These are phyloP conservation scores for Bombus superbus DNA, from an alignment of 1,140 invertebrate genomes.

Conservation along the genomic window DNA sequence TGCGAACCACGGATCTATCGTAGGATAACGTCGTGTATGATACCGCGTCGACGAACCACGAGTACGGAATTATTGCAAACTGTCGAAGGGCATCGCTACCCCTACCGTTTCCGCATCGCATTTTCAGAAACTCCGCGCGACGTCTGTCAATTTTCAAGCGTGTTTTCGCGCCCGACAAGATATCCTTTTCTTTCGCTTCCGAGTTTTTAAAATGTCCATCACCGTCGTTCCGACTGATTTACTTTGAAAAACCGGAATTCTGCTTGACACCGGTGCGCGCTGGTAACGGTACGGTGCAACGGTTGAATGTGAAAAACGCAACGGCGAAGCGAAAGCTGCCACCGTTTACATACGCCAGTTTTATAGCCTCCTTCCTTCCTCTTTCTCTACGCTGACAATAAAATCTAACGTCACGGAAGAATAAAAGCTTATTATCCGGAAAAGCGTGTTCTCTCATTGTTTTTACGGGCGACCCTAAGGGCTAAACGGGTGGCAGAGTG, in stretches of 20 bases:
- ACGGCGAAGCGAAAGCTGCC: neutral
- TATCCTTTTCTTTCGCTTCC: constrained; percentile 17
- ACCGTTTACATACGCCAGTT: neutral
- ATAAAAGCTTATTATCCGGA: constrained; percentile 30
- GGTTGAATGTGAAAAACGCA: constrained; percentile 3
- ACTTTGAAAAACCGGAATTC: constrained; percentile 30
- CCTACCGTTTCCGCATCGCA: neutral
- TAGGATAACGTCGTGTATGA: neutral
- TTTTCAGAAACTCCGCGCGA: constrained; percentile 31
- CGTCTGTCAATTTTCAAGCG: constrained; percentile 38
- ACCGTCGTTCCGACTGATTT: constrained; percentile 37
- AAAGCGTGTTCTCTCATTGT: constrained; percentile 4
- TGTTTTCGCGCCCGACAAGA: neutral
- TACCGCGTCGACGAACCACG: neutral
- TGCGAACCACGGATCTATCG: neutral
- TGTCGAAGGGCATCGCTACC: neutral
- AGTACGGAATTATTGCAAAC: neutral
- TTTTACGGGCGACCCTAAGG: neutral
- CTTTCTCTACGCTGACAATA: neutral
- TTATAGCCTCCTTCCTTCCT: neutral
- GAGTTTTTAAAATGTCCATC: constrained; percentile 47
- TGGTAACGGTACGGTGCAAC: neutral
- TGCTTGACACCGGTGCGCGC: neutral
- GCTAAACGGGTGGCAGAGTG: neutral
- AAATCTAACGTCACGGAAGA: constrained; percentile 12